These are phyloP conservation scores for Cebidichthys violaceus DNA, from an alignment of 2,113 vertebrate genomes.

Conservation along the genomic window DNA sequence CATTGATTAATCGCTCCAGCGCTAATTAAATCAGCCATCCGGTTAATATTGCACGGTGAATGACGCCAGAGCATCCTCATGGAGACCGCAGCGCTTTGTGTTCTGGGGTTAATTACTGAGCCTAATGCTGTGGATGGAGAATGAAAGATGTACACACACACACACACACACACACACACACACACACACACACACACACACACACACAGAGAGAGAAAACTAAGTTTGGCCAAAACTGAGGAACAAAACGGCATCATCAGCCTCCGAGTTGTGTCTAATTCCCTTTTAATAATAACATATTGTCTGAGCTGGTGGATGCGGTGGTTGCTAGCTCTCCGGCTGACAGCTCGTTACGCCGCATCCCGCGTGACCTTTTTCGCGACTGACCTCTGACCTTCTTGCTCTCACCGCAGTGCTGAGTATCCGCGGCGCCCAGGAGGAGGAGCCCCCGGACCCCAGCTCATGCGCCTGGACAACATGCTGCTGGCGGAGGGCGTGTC, in stretches of 20 bases:
- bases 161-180: too few relatives aligned
- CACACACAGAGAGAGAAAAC: not conserved
- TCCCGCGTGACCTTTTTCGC: constrained; percentile 47
- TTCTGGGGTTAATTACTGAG: not conserved
- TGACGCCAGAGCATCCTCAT: not conserved
- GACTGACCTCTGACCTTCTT: constrained; percentile 62
- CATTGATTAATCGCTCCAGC: not conserved
- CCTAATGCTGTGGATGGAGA: not conserved
- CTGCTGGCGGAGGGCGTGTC: constrained; percentile 96
- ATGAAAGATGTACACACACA: not conserved
- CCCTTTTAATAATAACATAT: not conserved
- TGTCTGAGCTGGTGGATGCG: constrained; percentile 13
- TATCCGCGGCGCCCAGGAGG: constrained; percentile 96
- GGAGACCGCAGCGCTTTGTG: not conserved
- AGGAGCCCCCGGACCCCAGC: constrained; percentile 97
- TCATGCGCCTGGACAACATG: constrained; percentile 99
- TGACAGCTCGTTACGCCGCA: constrained; percentile 62
- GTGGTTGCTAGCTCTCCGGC: constrained; percentile 25
- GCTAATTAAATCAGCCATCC: not conserved
- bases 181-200: too few relatives aligned
- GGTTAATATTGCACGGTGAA: not conserved
- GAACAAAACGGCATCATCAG: not conserved
- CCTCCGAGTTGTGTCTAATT: not conserved
- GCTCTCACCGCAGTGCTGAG: constrained; percentile 90
- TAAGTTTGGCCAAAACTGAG: not conserved